Evolutionary conservation across 2,888 invertebrate species (phyloP).

Genomic region (Acleris laterana): DNA sequence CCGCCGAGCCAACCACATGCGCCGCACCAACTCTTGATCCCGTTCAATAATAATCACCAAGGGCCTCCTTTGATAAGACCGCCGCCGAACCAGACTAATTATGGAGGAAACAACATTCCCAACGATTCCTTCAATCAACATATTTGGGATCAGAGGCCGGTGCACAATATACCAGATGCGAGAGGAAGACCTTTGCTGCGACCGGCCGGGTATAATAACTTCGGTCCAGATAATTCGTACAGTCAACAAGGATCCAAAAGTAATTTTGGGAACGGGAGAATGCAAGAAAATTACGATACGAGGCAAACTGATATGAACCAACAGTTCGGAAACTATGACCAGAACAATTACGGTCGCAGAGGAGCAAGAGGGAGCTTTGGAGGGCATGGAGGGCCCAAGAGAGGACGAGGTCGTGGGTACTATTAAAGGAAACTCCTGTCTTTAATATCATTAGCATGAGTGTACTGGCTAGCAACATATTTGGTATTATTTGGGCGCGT

Average conservation of each 20-base stretch:
- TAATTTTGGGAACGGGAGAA: conserved; percentile 55
- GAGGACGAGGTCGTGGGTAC: conserved; percentile 61
- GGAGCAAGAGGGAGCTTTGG: conserved; percentile 52
- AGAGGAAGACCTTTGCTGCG: conserved; percentile 29
- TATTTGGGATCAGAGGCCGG: conserved; percentile 41
- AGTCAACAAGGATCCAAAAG: conserved; percentile 53
- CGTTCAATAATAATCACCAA: conserved; percentile 3
- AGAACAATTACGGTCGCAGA: conserved; percentile 55
- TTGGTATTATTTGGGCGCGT: no score
- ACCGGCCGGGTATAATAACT: conserved; percentile 34
- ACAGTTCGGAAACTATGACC: conserved; percentile 42
- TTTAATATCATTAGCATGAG: no score
- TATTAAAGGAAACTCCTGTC: conserved; percentile 36
- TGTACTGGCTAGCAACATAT: no score
- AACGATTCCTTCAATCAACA: conserved; percentile 13
- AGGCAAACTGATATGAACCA: conserved; percentile 41
- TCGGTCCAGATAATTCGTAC: conserved; percentile 37
- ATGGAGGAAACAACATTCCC: conserved; percentile 14
- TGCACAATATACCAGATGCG: conserved; percentile 19
- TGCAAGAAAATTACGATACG: conserved; percentile 47
- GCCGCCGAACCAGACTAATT: conserved; percentile 9
- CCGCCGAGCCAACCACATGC: neutral
- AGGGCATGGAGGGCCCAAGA: conserved; percentile 41
- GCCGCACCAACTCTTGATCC: neutral
- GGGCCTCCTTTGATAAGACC: conserved; percentile 2